Evolutionary conservation across 2,113 vertebrate genomes (phyloP).

Genomic region (Pedionomus torquatus): DNA sequence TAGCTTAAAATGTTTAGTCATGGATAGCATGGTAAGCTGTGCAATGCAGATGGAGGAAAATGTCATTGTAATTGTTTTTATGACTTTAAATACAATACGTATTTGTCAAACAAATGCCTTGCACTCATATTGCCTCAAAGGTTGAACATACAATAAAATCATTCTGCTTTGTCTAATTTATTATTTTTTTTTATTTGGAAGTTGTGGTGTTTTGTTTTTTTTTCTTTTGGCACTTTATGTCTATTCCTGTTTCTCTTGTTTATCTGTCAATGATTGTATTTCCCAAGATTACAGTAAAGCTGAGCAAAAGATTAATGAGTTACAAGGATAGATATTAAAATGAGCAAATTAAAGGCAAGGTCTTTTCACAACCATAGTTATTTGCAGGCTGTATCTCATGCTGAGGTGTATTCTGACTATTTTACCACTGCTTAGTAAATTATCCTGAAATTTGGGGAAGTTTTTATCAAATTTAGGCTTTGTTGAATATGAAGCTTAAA

Average conservation of each 20-base stretch:
- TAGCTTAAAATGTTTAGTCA: conserved; percentile 40
- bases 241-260: background rate
- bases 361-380: background rate
- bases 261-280: background rate
- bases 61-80: conserved; percentile 39
- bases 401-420: background rate
- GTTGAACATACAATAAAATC: background rate
- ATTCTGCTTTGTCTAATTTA: background rate
- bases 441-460: background rate
- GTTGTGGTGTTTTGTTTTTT: background rate
- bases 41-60: conserved; percentile 4
- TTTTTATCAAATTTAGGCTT: background rate
- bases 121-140: background rate
- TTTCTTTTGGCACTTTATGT: background rate
- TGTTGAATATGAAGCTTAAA: background rate
- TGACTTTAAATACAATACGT: conserved; percentile 6
- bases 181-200: background rate
- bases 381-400: background rate
- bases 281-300: conserved; percentile 9
- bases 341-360: background rate
- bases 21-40: background rate
- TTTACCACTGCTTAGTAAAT: background rate
- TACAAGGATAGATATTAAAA: background rate
- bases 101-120: conserved; percentile 19
- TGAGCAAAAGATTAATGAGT: background rate